These are phyloP conservation scores for Stenoptilia bipunctidactyla DNA, from an alignment of 2,888 invertebrate species.

Conservation along the genomic window DNA sequence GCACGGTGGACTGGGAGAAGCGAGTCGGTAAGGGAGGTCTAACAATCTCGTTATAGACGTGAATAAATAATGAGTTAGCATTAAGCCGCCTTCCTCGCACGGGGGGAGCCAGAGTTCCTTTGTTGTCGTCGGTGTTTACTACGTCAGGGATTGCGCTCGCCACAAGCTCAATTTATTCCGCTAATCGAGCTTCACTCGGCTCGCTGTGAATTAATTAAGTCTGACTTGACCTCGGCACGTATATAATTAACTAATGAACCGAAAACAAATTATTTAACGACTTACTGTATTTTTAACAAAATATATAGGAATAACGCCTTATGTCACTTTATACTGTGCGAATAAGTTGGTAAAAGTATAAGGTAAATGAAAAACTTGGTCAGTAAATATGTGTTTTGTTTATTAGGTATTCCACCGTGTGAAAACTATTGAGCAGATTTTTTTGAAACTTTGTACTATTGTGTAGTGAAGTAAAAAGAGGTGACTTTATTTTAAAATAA, in stretches of 20 bases:
- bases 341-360: too few relatives aligned
- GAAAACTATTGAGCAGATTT: too few relatives aligned
- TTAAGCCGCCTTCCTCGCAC: constrained; percentile 43
- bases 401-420: too few relatives aligned
- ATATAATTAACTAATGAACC: constrained; percentile 29
- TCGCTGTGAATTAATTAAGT: constrained; percentile 59
- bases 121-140: constrained; percentile 59
- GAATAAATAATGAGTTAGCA: constrained; percentile 68
- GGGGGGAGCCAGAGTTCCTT: constrained; percentile 34
- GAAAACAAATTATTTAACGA: background rate
- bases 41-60: constrained; percentile 66
- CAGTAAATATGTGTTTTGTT: too few relatives aligned
- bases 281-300: too few relatives aligned
- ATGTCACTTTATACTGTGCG: too few relatives aligned
- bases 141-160: constrained; percentile 47
- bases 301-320: too few relatives aligned
- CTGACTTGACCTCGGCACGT: constrained; percentile 37
- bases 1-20: background rate
- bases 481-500: too few relatives aligned
- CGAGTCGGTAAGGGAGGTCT: constrained; percentile 30
- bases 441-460: too few relatives aligned
- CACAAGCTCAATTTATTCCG: constrained; percentile 62
- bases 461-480: too few relatives aligned
- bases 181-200: constrained; percentile 58
- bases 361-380: too few relatives aligned